Evolutionary conservation across 2,113 vertebrate species (phyloP).

Genomic region (Ictalurus furcatus): DNA sequence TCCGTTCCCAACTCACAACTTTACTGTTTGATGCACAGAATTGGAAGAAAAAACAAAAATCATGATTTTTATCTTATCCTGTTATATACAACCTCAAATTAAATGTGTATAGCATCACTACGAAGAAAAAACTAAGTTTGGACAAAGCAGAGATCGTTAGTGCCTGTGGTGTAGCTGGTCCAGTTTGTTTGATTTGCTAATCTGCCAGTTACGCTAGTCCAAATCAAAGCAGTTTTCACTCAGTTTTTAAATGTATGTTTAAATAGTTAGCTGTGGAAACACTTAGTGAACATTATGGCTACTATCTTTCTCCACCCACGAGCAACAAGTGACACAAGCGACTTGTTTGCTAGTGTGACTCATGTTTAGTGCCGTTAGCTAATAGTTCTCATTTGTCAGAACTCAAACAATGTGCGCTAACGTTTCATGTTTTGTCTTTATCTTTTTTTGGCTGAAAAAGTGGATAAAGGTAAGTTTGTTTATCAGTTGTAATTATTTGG

Average conservation of each 20-base stretch:
- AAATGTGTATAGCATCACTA: neutral
- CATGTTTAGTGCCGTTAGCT: neutral
- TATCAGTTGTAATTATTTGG: neutral
- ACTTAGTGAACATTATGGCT: neutral
- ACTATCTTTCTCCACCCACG: neutral
- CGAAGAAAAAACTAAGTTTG: neutral
- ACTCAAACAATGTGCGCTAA: neutral
- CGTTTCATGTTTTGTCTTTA: neutral
- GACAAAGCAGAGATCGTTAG: neutral
- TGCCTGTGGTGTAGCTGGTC: neutral
- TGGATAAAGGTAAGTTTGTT: conserved; percentile 48
- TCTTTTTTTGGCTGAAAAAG: conserved; percentile 39
- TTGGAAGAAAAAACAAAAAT: neutral
- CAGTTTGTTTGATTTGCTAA: neutral
- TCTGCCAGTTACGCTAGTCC: neutral
- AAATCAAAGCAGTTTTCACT: neutral
- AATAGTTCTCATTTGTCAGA: neutral
- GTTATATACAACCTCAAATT: neutral
- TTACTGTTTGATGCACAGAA: neutral
- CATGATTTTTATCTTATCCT: neutral
- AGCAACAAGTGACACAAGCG: neutral
- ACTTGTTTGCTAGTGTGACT: neutral
- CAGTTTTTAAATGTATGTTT: no score
- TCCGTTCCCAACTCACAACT: no score
- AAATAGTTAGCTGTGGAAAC: neutral